Conservation (phyloP, 2,797 vertebrate species). For the Rousettus madagascariensis region DNA sequence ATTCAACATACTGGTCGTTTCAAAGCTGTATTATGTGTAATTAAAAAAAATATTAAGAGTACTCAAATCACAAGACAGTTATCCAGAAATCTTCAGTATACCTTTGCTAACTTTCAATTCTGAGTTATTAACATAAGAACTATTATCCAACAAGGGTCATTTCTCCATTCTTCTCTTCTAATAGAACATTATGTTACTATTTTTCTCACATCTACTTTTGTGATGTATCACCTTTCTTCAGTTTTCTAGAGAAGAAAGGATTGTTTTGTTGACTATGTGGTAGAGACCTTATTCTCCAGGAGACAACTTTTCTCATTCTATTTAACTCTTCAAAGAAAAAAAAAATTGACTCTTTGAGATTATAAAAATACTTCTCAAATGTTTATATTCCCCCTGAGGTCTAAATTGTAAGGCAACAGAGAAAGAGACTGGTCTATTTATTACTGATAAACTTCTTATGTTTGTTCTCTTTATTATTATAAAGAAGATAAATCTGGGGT, state of each 20-base stretch:
- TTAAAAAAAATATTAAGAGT: background rate
- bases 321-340: slow-evolving; percentile 40
- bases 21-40: background rate
- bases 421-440: slow-evolving; percentile 36
- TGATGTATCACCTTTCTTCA: slow-evolving; percentile 21
- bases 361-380: slow-evolving; percentile 53
- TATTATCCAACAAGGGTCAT: background rate
- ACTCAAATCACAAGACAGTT: background rate
- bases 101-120: background rate
- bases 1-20: background rate
- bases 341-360: slow-evolving; percentile 61
- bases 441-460: background rate
- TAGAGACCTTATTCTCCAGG: slow-evolving; percentile 7
- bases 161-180: background rate
- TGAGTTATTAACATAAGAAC: slow-evolving; percentile 23
- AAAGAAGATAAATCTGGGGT: slow-evolving; percentile 28
- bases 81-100: background rate
- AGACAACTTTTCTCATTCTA: slow-evolving; percentile 44
- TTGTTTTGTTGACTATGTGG: slow-evolving; percentile 44
- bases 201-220: slow-evolving; percentile 4
- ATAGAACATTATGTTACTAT: background rate
- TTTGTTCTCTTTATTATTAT: slow-evolving; percentile 40
- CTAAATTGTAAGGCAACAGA: slow-evolving; percentile 7
- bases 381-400: slow-evolving; percentile 33
- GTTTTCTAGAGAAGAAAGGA: slow-evolving; percentile 24